These are phyloP conservation scores for Epinephelus fuscoguttatus DNA, from an alignment of 2,113 vertebrate species.

Conservation along the genomic window DNA sequence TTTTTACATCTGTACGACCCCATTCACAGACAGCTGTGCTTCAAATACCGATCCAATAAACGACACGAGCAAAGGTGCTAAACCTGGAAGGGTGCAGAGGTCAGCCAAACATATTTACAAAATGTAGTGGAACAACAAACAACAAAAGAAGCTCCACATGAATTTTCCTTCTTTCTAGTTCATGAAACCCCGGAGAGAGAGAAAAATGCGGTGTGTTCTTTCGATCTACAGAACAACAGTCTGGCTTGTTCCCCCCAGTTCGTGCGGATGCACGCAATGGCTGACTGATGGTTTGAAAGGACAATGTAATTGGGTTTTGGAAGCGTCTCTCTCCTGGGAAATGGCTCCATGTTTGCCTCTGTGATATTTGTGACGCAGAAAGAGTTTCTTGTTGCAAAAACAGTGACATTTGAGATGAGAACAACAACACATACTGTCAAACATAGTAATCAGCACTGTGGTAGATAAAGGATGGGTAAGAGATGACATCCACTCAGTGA, in stretches of 20 bases:
- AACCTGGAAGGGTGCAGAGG: slow-evolving; percentile 33
- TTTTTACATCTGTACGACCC: slow-evolving; percentile 27
- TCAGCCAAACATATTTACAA: slow-evolving; percentile 53
- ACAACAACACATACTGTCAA: slow-evolving; percentile 35
- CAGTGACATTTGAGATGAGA: slow-evolving; percentile 60
- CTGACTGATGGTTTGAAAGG: slow-evolving; percentile 73
- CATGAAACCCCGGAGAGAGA: slow-evolving; percentile 28
- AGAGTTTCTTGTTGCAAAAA: slow-evolving; percentile 62
- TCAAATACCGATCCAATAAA: slow-evolving; percentile 45
- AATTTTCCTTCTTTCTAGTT: slow-evolving; percentile 44
- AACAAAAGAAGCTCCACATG: slow-evolving; percentile 41
- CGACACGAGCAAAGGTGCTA: slow-evolving; percentile 13
- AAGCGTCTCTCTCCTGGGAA: slow-evolving; percentile 53
- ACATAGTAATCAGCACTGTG: slow-evolving; percentile 25
- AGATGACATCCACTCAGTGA: background rate
- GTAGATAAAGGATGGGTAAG: slow-evolving; percentile 9
- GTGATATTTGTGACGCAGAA: slow-evolving; percentile 68
- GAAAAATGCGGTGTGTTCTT: slow-evolving; percentile 47
- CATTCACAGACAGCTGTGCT: slow-evolving; percentile 13
- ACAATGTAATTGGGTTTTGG: slow-evolving; percentile 73
- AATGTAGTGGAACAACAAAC: slow-evolving; percentile 46
- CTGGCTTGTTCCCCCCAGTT: slow-evolving; percentile 44
- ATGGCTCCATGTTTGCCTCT: slow-evolving; percentile 51
- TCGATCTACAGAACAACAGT: slow-evolving; percentile 58
- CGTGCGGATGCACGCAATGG: slow-evolving; percentile 55